phyloP scores from a whole-genome alignment of 2,113 vertebrate species.

The Ranitomeya imitator region DNA sequence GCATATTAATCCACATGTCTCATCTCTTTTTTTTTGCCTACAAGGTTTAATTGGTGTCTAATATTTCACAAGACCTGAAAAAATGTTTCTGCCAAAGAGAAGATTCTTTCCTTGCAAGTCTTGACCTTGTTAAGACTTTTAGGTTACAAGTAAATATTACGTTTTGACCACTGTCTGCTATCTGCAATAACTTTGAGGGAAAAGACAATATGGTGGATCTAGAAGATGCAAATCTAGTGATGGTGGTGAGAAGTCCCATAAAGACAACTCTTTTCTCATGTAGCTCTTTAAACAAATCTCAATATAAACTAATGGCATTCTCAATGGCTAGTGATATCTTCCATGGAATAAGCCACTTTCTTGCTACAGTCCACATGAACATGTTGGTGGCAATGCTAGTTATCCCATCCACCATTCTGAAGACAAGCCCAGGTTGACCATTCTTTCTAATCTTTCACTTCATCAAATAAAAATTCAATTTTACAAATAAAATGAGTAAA shows the following conservation, averaged over 20 bases:
- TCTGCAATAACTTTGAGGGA: too few species aligned
- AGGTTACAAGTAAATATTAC: neutral
- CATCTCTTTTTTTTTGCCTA: conserved; percentile 59
- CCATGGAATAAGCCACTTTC: neutral
- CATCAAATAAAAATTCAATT: too few species aligned
- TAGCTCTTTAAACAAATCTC: neutral
- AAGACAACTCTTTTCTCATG: neutral
- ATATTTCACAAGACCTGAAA: conserved; percentile 71
- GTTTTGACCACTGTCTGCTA: neutral
- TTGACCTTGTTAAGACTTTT: neutral
- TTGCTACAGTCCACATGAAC: neutral
- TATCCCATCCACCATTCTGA: too few species aligned
- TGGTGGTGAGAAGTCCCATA: neutral
- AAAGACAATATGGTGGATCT: neutral
- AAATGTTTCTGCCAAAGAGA: conserved; percentile 46
- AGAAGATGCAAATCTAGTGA: neutral
- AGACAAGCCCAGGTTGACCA: too few species aligned
- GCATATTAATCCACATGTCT: conserved; percentile 62
- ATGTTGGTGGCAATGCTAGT: neutral
- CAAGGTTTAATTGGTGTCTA: conserved; percentile 66
- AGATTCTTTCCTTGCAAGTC: conserved; percentile 1
- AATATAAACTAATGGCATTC: neutral
- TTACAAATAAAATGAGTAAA: too few species aligned
- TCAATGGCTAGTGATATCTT: neutral
- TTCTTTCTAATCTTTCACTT: too few species aligned